Evolutionary conservation across 2,888 invertebrate genomes (phyloP).

Genomic region (Sipha maydis): DNA sequence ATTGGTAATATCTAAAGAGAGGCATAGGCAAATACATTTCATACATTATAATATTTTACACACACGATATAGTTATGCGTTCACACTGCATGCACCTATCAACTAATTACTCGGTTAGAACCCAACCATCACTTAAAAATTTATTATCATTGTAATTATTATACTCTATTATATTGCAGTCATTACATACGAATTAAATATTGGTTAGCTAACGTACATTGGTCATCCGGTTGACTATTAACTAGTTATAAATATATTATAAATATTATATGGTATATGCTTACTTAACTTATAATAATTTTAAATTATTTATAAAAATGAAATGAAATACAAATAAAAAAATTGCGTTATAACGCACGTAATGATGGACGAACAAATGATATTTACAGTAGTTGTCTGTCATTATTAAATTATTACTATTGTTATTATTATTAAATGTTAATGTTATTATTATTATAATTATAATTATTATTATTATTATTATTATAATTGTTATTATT

Average conservation of each 20-base stretch:
- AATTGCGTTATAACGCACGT: constrained; percentile 10
- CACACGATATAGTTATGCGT: neutral
- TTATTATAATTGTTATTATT: neutral
- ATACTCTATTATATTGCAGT: neutral
- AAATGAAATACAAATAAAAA: neutral
- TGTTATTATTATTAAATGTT: constrained; percentile 6
- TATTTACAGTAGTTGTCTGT: constrained; percentile 57
- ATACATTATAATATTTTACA: neutral
- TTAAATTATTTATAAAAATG: neutral
- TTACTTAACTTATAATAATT: neutral
- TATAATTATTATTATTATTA: constrained; percentile 7
- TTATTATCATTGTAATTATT: neutral
- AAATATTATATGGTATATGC: neutral
- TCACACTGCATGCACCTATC: neutral
- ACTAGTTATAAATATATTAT: neutral
- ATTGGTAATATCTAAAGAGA: neutral
- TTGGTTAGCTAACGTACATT: neutral
- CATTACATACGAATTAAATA: neutral
- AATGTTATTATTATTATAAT: constrained; percentile 8
- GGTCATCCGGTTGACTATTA: neutral
- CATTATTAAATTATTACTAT: constrained; percentile 44
- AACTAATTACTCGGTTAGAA: neutral
- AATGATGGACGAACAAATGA: constrained; percentile 58
- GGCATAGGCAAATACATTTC: neutral
- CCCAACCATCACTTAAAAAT: neutral